Evolutionary conservation across 2,888 invertebrate genomes (phyloP).

Genomic region (Philereme vetulata): DNA sequence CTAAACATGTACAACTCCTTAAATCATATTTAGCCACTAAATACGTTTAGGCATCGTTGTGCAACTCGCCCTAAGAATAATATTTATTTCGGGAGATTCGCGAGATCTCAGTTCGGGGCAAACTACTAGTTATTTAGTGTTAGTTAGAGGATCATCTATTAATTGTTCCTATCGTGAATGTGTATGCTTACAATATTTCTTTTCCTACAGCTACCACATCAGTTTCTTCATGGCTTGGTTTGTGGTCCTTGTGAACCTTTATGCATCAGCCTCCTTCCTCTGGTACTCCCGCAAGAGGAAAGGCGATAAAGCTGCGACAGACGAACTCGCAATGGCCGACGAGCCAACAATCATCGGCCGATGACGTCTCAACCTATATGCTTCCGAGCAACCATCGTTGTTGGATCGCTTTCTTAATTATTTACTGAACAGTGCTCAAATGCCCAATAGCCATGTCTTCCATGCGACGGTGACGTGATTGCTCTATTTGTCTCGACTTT

Average conservation of each 20-base stretch:
- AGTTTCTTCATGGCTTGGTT: constrained; percentile 91
- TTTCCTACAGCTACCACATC: constrained; percentile 85
- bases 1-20: too few species aligned
- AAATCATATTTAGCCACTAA: too few species aligned
- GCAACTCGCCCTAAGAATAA: too few species aligned
- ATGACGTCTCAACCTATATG: constrained; percentile 67
- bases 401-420: constrained; percentile 62
- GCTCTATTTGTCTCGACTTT: constrained; percentile 40
- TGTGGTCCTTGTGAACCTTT: constrained; percentile 87
- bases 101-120: too few species aligned
- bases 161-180: neutral
- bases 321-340: constrained; percentile 92
- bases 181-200: neutral
- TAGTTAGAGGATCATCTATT: too few species aligned
- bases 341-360: constrained; percentile 92
- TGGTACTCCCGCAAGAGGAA: constrained; percentile 93
- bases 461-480: constrained; percentile 53
- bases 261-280: constrained; percentile 89
- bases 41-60: too few species aligned
- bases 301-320: constrained; percentile 91
- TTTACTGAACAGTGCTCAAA: constrained; percentile 81
- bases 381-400: constrained; percentile 50
- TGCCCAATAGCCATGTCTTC: constrained; percentile 78
- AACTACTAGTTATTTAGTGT: too few species aligned
- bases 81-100: too few species aligned